Conservation (phyloP, 2,113 vertebrate genomes). For the Otocyon megalotis region DNA sequence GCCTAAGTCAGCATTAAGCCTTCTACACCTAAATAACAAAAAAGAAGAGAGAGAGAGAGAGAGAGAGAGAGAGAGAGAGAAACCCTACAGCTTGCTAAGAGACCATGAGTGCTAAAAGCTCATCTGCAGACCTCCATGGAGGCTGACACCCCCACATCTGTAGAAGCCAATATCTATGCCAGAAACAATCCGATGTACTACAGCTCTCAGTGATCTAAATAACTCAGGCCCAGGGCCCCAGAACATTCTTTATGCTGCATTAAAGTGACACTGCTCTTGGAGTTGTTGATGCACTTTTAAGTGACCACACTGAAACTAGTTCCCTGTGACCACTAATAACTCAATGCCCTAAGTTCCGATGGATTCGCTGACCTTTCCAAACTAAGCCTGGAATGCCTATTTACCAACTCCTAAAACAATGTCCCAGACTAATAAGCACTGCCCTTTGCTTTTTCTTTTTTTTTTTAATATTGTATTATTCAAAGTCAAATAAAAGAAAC, state of each 20-base stretch:
- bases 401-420: constrained; percentile 78
- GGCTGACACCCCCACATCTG: not conserved
- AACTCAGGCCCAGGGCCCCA: constrained; percentile 74
- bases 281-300: constrained; percentile 73
- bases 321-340: constrained; percentile 80
- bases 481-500: constrained; percentile 65
- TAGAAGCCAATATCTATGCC: constrained; percentile 8
- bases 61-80: not conserved
- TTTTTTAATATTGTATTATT: constrained; percentile 36
- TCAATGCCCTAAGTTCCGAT: constrained; percentile 80
- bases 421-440: constrained; percentile 58
- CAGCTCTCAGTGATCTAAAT: constrained; percentile 14
- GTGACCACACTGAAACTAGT: constrained; percentile 81
- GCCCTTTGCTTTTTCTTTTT: not conserved
- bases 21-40: constrained; percentile 65
- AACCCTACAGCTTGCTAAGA: constrained; percentile 58
- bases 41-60: not conserved
- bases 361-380: constrained; percentile 75
- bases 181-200: not conserved
- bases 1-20: constrained; percentile 62
- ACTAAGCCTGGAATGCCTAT: constrained; percentile 78
- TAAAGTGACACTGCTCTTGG: constrained; percentile 71
- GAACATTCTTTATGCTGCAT: constrained; percentile 77
- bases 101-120: not conserved
- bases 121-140: not conserved